Conservation (phyloP, 2,888 invertebrate species). For the Ichneumon xanthorius region DNA sequence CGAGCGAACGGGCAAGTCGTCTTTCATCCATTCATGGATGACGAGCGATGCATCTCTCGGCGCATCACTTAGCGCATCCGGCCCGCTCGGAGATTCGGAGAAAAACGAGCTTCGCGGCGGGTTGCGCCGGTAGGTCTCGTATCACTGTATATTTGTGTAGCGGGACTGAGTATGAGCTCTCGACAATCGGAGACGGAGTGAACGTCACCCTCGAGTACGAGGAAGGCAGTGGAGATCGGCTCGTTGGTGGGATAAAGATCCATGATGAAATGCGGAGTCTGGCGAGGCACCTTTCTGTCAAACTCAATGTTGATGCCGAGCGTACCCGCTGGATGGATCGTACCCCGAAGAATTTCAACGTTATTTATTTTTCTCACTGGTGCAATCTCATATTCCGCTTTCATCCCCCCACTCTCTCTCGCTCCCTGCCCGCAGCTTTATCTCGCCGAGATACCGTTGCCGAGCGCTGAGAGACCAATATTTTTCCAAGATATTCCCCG, state of each 20-base stretch:
- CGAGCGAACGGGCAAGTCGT: slow-evolving; percentile 41
- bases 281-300: slow-evolving; percentile 54
- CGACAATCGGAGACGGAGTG: slow-evolving; percentile 44
- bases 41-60: slow-evolving; percentile 37
- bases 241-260: slow-evolving; percentile 62
- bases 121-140: neutral
- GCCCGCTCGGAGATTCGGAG: slow-evolving; percentile 12
- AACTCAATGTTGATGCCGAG: slow-evolving; percentile 54
- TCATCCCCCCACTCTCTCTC: neutral
- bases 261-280: slow-evolving; percentile 59
- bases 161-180: slow-evolving; percentile 7
- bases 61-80: slow-evolving; percentile 29
- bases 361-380: slow-evolving; percentile 39
- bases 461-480: slow-evolving; percentile 47
- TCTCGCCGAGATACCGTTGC: neutral
- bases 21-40: slow-evolving; percentile 67
- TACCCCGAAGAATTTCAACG: slow-evolving; percentile 55
- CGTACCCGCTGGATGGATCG: slow-evolving; percentile 54
- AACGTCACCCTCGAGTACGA: slow-evolving; percentile 56
- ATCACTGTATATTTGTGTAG: slow-evolving; percentile 8
- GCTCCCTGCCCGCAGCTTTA: neutral
- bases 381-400: neutral
- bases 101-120: neutral
- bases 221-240: slow-evolving; percentile 56
- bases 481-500: slow-evolving; percentile 52